These are phyloP conservation scores for Pelobates cultripes DNA, from an alignment of 2,797 vertebrate species.

Conservation along the genomic window DNA sequence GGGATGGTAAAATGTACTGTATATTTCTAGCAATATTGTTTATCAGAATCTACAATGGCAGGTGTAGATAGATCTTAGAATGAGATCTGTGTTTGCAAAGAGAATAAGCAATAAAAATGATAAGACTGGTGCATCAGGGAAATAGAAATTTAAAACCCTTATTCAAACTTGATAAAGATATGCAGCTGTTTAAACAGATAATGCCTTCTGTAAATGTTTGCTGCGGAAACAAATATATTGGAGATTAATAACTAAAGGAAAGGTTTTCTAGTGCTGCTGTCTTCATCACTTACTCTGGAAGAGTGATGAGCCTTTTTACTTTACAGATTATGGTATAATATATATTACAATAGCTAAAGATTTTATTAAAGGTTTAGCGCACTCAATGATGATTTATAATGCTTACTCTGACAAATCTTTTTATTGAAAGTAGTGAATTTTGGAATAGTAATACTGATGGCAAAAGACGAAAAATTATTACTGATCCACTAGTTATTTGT, in stretches of 20 bases:
- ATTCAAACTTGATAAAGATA: slow-evolving; percentile 47
- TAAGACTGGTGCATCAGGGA: slow-evolving; percentile 43
- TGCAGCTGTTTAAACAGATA: slow-evolving; percentile 54
- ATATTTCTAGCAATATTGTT: slow-evolving; percentile 38
- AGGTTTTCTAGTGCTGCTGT: slow-evolving; percentile 27
- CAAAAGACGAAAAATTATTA: no score
- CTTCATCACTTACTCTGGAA: slow-evolving; percentile 26
- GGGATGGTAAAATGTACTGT: slow-evolving; percentile 25
- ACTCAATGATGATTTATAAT: no score
- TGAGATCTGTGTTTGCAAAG: slow-evolving; percentile 50
- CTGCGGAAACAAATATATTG: slow-evolving; percentile 47
- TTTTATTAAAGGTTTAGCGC: background rate
- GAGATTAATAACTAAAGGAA: slow-evolving; percentile 39
- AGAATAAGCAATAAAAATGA: slow-evolving; percentile 46
- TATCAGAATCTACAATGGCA: slow-evolving; percentile 44
- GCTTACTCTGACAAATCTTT: no score
- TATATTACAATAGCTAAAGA: background rate
- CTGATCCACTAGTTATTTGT: no score
- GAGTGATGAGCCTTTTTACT: background rate
- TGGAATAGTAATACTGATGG: no score
- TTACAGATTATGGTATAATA: background rate
- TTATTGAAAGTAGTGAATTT: no score
- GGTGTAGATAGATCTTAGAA: slow-evolving; percentile 46
- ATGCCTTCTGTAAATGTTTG: slow-evolving; percentile 51
- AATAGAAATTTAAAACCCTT: slow-evolving; percentile 48